Conservation (phyloP, 2,888 invertebrate genomes). For the Eupithecia insigniata region DNA sequence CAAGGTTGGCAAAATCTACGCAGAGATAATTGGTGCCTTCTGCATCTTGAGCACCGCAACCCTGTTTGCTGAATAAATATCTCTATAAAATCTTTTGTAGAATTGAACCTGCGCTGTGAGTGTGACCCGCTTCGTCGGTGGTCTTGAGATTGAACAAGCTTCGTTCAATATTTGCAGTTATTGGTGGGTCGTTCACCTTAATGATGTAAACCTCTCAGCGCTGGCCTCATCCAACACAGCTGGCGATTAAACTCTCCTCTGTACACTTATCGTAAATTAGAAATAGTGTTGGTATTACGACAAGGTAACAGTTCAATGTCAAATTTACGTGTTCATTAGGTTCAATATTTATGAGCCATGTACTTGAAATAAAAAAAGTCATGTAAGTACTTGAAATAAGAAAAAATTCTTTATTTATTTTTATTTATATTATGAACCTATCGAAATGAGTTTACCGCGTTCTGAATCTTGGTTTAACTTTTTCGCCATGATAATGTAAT, state of each 20-base stretch:
- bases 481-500: background rate
- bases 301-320: conserved; percentile 4
- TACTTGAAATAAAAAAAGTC: too few relatives aligned
- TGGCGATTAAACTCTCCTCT: conserved; percentile 28
- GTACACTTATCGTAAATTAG: conserved; percentile 14
- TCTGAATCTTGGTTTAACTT: background rate
- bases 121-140: conserved; percentile 15
- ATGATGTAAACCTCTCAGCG: conserved; percentile 44
- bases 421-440: too few relatives aligned
- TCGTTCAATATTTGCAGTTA: conserved; percentile 54
- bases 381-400: too few relatives aligned
- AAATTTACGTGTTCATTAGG: background rate
- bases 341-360: too few relatives aligned
- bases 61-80: background rate
- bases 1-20: background rate
- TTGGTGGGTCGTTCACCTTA: conserved; percentile 56
- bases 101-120: conserved; percentile 10
- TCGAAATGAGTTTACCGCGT: background rate
- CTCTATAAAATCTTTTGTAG: background rate
- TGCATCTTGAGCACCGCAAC: background rate
- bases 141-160: conserved; percentile 37
- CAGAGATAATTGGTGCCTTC: background rate
- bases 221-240: conserved; percentile 30
- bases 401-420: too few relatives aligned
- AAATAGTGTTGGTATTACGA: background rate